Base-by-base conservation (phyloP, 2,113 vertebrate genomes). In the Tyrannus savana region DNA sequence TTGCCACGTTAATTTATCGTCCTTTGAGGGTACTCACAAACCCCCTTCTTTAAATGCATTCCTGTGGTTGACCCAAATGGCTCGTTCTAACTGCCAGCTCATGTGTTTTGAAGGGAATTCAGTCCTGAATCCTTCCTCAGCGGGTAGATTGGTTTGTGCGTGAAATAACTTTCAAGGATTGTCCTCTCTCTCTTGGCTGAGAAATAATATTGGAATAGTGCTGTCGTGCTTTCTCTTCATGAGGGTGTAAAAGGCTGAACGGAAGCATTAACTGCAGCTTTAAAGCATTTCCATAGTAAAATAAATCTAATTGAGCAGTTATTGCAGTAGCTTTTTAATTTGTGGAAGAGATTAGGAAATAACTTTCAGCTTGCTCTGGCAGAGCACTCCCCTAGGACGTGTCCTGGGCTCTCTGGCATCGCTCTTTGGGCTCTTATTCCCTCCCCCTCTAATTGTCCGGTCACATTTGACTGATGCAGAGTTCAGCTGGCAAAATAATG, bases 321-420 rank as follows among this genome's bases (percentile, higher is more conserved):
- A 97, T 91, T 95, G 97, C 97, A 95, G 94, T 91, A 95, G 94
- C 93, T 92, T 97, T 96, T 96, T 96, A 96, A 96, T 97, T 97
- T 97, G 93, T 96, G 81, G 95, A 95, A 94, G 93, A 96, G 90
- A 96, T 97, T 96, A 97, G 96, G 95, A 97, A 97, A 97, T 95
- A 95, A 95, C 96, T 96, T 95, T 79, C 76, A 94, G 94, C 94
- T 94, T 94, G 97, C 95, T 96, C 67, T 96, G 92, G 93, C 94
- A 88, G 94, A 95, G 87, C 82, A 67, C 62, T 87, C 93, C 94
- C 95, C 55, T 81, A 92, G 84, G 96, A 91, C 79, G 3, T 79
- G 94, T 85, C 79, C 81, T 91, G 86, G 86, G 72, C 37, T 18
- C 92, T 88, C 75, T 95, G 91, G 93, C 91, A 91, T 87, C 6